Evolutionary conservation across 1,140 invertebrate genomes (phyloP), one percentile per base, ranked within the genome.

Genomic region (Lordiphosa stackelbergi): DNA sequence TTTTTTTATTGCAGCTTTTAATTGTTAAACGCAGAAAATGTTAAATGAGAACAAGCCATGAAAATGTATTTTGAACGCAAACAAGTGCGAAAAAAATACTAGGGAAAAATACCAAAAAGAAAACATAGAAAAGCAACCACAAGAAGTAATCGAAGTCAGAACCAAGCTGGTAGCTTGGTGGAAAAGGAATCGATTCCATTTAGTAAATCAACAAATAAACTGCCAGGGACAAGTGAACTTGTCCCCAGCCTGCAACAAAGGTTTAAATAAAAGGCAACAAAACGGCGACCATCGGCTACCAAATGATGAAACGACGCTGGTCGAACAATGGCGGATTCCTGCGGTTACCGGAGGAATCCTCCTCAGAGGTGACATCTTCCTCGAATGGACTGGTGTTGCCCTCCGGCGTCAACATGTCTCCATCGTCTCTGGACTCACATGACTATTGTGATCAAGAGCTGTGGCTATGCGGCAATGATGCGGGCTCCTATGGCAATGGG

Each of bases 291-390:
- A 73, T 77, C 59, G 66, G 75, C 71, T 81, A 72, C 31, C 73
- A 84, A 75, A 93, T 92, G 91, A 93, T 92, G 91, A 92, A 91
- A 90, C 91, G 91, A 85, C 90, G 91, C 89, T 92, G 92, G 91
- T 91, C 91, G 58, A 91, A 91, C 85, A 90, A 92, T 89, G 91
- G 91, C 88, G 90, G 91, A 66, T 91, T 92, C 75, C 88, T 92
- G 87, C 89, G 90, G 73, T 90, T 92, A 89, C 89, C 91, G 48
- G 92, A 93, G 85, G 93, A 94, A 83, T 91, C 92, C 85, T 93
- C 92, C 43, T 91, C 92, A 37, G 93, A 94, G 88, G 93, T 94
- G 71, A 93, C 93, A 12, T 93, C 92, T 42, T 94, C 93, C 11
- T 93, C 92, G 38, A 89, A 90, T 57, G 88, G 77, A 8, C 81